Evolutionary conservation across 2,113 vertebrate species (phyloP), one percentile per base, ranked within the genome.

Genomic region (Vanacampus margaritifer): DNA sequence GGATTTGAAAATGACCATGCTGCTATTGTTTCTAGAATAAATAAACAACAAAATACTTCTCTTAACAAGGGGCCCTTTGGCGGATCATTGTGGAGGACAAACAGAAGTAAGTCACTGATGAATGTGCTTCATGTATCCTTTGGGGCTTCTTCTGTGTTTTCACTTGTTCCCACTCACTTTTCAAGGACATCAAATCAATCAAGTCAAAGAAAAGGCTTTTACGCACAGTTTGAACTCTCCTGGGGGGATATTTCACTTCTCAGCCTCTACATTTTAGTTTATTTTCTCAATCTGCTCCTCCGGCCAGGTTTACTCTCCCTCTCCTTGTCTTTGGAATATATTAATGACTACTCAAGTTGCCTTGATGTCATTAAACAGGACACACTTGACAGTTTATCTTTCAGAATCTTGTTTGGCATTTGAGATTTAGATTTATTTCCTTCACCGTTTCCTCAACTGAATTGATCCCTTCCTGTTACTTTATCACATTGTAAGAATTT

Each of bases 361-460:
- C 74, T 79, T 79, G 74, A 82, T 80, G 79, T 73, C 68, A 74
- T 70, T 65, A 72, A 80, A 73, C 59, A 74, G 54, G 74, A 81
- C 46, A 48, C 19, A 21, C 46, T n/a, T n/a, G 48, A 23, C 81
- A 65, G 21, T 63, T 75, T 80, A 78, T 73, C 76, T 68, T 82
- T 76, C 61, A 70, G 79, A 77, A 87, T 80, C 72, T 73, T 74
- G 75, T 72, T 68, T 84, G 79, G 82, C 87, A 83, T 87, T 87
- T 85, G 54, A 72, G 71, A 81, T 81, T 70, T 66, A 67, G 79
- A 76, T 83, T 79, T 76, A 62, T 81, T 81, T 82, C 68, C 78
- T 79, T 74, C 65, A 74, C 56, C 21, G 43, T 71, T 78, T 70
- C 74, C 73, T 12, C 53, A 77, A 81, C 75, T 81, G 36, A 76